Evolutionary conservation across 1,140 invertebrate genomes (phyloP).

Genomic region (Portunus trituberculatus): DNA sequence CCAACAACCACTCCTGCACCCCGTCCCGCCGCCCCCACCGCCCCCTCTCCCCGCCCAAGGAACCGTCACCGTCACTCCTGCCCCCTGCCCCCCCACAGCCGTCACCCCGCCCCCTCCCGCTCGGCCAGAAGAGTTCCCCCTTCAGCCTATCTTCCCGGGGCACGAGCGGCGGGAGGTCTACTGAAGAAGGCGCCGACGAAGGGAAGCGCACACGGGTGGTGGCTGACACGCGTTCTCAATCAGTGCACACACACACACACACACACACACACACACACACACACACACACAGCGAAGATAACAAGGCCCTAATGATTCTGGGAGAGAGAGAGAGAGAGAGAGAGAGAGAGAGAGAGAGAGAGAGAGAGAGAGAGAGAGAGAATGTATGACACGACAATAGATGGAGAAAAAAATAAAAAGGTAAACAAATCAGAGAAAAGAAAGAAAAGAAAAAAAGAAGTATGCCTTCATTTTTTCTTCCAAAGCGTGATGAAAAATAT

Average conservation of each 20-base stretch:
- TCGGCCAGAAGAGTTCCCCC: constrained; percentile 59
- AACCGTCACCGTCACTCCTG: neutral
- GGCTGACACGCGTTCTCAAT: neutral
- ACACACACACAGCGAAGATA: constrained; percentile 9
- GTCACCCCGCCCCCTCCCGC: neutral
- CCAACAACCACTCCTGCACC: constrained; percentile 63
- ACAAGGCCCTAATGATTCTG: neutral
- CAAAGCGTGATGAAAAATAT: too few relatives aligned
- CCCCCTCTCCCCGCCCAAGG: neutral
- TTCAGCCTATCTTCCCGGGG: constrained; percentile 62
- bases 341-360: constrained; percentile 32
- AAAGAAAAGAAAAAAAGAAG: too few relatives aligned
- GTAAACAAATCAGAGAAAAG: too few relatives aligned
- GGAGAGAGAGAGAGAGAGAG: neutral
- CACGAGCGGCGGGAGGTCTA: constrained; percentile 61
- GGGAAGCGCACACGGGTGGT: neutral
- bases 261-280: neutral
- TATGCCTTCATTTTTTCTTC: too few relatives aligned
- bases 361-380: neutral
- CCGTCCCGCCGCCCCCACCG: neutral
- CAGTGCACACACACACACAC: constrained; percentile 34
- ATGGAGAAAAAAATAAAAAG: too few relatives aligned
- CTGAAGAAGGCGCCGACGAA: neutral
- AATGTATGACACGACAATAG: neutral
- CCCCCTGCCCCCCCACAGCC: neutral